Evolutionary conservation across 2,113 vertebrate genomes (phyloP), one percentile per base, ranked within the genome.

Genomic region (Oryzias curvinotus): DNA sequence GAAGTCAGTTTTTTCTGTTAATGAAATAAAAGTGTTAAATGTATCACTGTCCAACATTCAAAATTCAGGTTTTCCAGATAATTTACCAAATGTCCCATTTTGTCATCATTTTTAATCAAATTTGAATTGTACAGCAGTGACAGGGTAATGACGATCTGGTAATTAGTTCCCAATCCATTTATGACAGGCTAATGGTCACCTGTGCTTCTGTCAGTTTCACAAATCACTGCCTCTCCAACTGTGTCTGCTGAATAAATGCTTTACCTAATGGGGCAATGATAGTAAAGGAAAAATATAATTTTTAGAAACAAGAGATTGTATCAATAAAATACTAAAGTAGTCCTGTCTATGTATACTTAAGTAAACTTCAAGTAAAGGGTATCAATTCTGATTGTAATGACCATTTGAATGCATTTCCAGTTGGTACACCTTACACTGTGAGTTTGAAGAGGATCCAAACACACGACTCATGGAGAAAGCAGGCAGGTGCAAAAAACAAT

Each of bases 211-310:
- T 67, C 71, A 68, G 23, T 59, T 61, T 71, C 73, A 76, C 68
- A 73, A 79, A 80, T 83, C 71, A 80, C 50, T 68, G 73, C 59
- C 82, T 75, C 44, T 65, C 77, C 73, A 36, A 68, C 53, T 53
- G 57, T 57, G 50, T 18, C 68, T 47, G 26, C 44, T 48, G 28
- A 65, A 54, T 48, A 51, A 52, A 60, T 41, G 21, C 23, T 18
- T 14, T 48, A 3, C 21, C 18, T 43, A n/a, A 65, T 51, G n/a
- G 3, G 49, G 17, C 65, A 19, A 3, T 52, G 36, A 56, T 66
- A 43, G n/a, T 64, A 16, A 59, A 69, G 51, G 5, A 36, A 73
- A 62, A 44, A 18, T 5, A 69, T 45, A 53, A 15, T 55, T 36
- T 65, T 61, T 49, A 52, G 47, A 54, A 13, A 1, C 23, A 54